Conservation (phyloP, 2,888 invertebrate genomes). For the Axea sp. region DNA sequence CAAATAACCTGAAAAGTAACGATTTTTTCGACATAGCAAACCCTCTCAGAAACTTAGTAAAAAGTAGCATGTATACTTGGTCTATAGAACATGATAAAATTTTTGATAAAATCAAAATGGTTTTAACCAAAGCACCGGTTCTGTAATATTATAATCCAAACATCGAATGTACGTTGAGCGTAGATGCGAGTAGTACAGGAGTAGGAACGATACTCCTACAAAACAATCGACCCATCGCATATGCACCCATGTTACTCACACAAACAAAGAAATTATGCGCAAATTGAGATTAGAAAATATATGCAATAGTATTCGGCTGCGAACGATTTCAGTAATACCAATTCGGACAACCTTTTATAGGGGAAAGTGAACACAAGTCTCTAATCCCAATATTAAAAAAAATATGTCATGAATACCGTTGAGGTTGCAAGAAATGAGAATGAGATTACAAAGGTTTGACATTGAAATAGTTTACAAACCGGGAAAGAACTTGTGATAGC, state of each 20-base stretch:
- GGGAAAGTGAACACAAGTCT: constrained; percentile 69
- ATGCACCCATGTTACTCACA: constrained; percentile 51
- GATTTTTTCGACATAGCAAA: no score
- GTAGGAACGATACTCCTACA: constrained; percentile 62
- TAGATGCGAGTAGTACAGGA: constrained; percentile 62
- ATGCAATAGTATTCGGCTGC: constrained; percentile 60
- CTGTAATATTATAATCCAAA: no score
- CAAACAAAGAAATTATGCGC: constrained; percentile 53
- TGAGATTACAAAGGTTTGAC: constrained; percentile 59
- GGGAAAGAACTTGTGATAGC: constrained; percentile 61
- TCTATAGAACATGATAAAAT: no score
- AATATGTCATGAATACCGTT: constrained; percentile 13
- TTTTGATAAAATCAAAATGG: no score
- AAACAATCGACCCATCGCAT: constrained; percentile 57
- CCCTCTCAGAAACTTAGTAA: no score
- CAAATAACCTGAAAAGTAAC: constrained; percentile 9
- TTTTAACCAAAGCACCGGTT: no score
- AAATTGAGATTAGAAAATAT: constrained; percentile 62
- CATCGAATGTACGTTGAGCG: no score
- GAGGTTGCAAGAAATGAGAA: constrained; percentile 57
- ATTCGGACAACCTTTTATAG: constrained; percentile 52
- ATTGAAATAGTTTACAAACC: constrained; percentile 51
- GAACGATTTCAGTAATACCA: constrained; percentile 61
- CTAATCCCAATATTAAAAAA: constrained; percentile 33
- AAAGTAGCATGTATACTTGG: no score